A percentile compares a stretch with the other conserved stretches of the same genome.
phyloP scores from a whole-genome alignment of 64 coral and sea anemone genomes.

The Trachythela sp. region DNA sequence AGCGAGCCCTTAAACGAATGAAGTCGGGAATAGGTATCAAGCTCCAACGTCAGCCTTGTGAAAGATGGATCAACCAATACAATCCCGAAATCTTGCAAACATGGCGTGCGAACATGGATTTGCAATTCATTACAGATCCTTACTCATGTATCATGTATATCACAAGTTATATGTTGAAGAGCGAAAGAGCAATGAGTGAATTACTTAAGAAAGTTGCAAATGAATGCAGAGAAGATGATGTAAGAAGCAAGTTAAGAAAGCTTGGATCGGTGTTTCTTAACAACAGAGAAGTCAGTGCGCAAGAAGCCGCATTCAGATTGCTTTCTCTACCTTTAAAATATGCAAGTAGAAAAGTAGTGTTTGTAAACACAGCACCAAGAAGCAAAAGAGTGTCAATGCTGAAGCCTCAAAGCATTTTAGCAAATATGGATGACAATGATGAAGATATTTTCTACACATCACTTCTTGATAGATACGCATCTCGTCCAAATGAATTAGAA shows the following conservation, averaged over 20 bases:
- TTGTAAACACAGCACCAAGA: no score
- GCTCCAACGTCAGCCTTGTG: no score
- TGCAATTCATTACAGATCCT: no score
- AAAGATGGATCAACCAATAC: no score
- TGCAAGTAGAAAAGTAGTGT: not conserved
- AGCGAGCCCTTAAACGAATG: no score
- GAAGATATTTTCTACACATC: not conserved
- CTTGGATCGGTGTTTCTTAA: not conserved
- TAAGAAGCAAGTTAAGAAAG: not conserved
- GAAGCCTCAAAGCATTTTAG: not conserved
- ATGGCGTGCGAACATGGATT: no score
- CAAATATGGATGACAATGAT: not conserved
- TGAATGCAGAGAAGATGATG: conserved; percentile 5
- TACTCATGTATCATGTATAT: no score
- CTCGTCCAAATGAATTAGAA: not conserved
- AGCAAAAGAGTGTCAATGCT: conserved; percentile 5
- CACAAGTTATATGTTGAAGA: no score
- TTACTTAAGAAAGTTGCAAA: not conserved
- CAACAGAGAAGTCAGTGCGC: not conserved
- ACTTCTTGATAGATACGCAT: conserved; percentile 6
- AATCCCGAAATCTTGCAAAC: no score
- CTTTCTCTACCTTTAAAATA: conserved; percentile 3
- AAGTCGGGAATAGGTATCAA: no score
- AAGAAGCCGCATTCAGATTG: conserved; percentile 4
- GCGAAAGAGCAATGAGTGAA: not conserved